Base-by-base conservation (phyloP, 2,113 vertebrate species). In the Orientallactaga bullata region DNA sequence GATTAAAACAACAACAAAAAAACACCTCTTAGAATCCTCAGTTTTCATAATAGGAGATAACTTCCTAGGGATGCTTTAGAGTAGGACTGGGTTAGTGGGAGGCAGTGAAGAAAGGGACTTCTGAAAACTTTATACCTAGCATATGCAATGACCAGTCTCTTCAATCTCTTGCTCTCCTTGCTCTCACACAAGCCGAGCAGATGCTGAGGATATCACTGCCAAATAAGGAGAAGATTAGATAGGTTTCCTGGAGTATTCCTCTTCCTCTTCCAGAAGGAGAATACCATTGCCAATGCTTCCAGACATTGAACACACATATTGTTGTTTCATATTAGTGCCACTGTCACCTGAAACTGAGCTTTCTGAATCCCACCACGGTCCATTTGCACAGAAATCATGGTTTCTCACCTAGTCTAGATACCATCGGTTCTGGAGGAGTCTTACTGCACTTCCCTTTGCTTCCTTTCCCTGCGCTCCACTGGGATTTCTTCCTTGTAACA, bases 161-260 rank as follows among this genome's bases (percentile, higher is more conserved):
- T 80, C 39, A 80, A 28, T 2, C 20, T 85, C 4, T 76, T 71
- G 4, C 58, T 2, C 16, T 58, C 84, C 66, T 83, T 73, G 5
- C 8, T 86, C 24, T 65, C 7, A 32, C 0, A 7, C 21, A 72
- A 83, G 3, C 21, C 37, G n/a, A 69, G 21, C 20, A 69, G 39
- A 35, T 6, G 37, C 5, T 76, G 8, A 66, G 15, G 17, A 42
- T 5, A 15, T 61, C 12, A 7, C 4, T 72, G 24, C 3, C 12
- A 63, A n/a, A 30, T 58, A 74, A 55, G n/a, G 8, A 68, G 15
- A 6, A 83, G 4, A 24, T 15, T 39, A 21, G 30, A 7, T 1
- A 2, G 16, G 12, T 47, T 37, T 39, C 28, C 9, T 39, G 7
- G 3, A 10, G 55, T 0, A n/a, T 15, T 0, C 35, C 13, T 42